Base-by-base conservation (phyloP, 2,113 vertebrate genomes). In the Zootoca vivipara region DNA sequence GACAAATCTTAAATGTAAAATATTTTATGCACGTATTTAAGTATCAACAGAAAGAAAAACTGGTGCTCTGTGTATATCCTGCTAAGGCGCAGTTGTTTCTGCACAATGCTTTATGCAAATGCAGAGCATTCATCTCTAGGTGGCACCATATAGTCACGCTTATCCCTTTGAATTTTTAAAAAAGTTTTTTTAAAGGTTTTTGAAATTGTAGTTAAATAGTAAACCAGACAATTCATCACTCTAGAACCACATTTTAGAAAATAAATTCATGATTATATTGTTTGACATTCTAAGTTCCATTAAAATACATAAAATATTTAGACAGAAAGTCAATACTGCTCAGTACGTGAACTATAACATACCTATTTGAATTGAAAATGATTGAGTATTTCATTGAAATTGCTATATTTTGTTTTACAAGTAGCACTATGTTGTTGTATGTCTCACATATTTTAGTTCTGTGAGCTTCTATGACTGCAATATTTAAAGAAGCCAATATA, bases 141-240 rank as follows among this genome's bases (percentile, higher is more conserved):
- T 97, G 95, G 96, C 82, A 86, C 90, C 95, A 62, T 91, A 58
- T 86, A 67, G 82, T 95, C 89, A 85, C 35, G 20, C 6, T 3
- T 30, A 12, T 79, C 78, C n/a, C 42, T 58, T 52, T 33, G 18
- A 4, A 16, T 67, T 58, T 52, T 33, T n/a, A 4, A 16, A 13
- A 52, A 46, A 46, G 12, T 0, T 56, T 73, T 16, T 82, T 35
- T 28, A n/a, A 69, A 52, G 58, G 0, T 40, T 0, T 0, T 64
- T 72, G 83, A 86, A 65, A 80, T 0, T 24, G 2, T 74, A 62
- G 35, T 5, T 82, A 75, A 0, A 0, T 0, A 1, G 40, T 83
- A 28, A 22, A 85, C 38, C 70, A 87, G 22, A 89, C 22, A 84
- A 28, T 1, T 3, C 22, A 82, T 1, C 42, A 20, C 2, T 79